Conservation (phyloP, 30 jellyfish, hydroid and myxozoan genomes). For the Morbakka virulenta region DNA sequence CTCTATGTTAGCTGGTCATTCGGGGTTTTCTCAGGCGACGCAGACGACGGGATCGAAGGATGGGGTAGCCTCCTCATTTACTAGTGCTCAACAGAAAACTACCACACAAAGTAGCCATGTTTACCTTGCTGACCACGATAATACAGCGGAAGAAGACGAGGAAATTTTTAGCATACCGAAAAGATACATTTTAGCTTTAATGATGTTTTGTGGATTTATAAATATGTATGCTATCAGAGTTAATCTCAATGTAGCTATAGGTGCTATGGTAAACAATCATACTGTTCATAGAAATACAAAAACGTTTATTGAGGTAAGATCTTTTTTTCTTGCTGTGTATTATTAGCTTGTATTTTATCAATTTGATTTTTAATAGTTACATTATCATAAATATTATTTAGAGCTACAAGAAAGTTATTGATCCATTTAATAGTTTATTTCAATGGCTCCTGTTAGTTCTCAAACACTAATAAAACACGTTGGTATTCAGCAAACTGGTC, state of each 20-base stretch:
- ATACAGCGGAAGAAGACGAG: not conserved
- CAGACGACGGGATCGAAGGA: too few species aligned
- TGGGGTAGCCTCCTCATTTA: too few species aligned
- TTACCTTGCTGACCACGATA: not conserved
- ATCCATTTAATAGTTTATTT: too few species aligned
- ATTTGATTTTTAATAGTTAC: too few species aligned
- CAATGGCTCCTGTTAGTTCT: too few species aligned
- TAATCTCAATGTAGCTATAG: conserved; percentile 94
- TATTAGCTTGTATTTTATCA: too few species aligned
- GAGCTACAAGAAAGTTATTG: too few species aligned
- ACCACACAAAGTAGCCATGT: not conserved
- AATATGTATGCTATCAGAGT: conserved; percentile 98
- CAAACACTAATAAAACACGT: too few species aligned
- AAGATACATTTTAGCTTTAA: conserved; percentile 71
- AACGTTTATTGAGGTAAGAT: conserved; percentile 72
- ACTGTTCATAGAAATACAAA: conserved; percentile 72
- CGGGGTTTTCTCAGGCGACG: not conserved
- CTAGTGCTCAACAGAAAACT: not conserved
- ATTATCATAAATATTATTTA: too few species aligned
- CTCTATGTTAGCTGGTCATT: not conserved
- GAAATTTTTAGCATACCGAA: conserved; percentile 62
- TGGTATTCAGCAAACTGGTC: too few species aligned
- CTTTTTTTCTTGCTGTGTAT: too few species aligned
- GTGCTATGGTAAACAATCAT: conserved; percentile 96
- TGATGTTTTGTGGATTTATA: conserved; percentile 93